A percentile compares a stretch with the other conserved stretches of the same genome.
Conservation (phyloP, 2,888 invertebrate species). For the Tenthredo scrophulariae region DNA sequence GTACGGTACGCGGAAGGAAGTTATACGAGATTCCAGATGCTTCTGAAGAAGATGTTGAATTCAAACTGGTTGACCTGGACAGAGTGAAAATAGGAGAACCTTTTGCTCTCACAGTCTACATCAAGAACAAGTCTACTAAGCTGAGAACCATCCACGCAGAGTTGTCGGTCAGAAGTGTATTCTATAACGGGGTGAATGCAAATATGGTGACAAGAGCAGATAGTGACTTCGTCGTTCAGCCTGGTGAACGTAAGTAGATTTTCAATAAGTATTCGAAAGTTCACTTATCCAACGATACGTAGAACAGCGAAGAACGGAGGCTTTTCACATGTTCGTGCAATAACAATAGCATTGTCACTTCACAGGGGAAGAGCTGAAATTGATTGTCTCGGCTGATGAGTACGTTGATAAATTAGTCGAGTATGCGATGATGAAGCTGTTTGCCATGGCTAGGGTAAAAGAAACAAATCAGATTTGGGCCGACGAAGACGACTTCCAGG, state of each 20-base stretch:
- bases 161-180: constrained; percentile 85
- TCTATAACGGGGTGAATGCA: constrained; percentile 88
- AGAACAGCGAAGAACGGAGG: background rate
- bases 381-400: constrained; percentile 84
- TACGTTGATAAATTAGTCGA: constrained; percentile 89
- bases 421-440: constrained; percentile 89
- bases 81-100: constrained; percentile 85
- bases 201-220: constrained; percentile 86
- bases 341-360: constrained; percentile 48
- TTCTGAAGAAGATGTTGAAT: constrained; percentile 82
- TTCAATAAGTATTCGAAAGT: constrained; percentile 4
- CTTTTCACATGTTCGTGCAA: background rate
- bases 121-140: constrained; percentile 82
- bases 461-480: constrained; percentile 92
- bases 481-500: constrained; percentile 90
- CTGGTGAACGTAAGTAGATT: constrained; percentile 81
- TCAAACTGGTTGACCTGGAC: constrained; percentile 84
- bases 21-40: constrained; percentile 82
- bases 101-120: constrained; percentile 84
- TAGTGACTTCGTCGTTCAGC: constrained; percentile 83
- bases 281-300: background rate
- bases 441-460: constrained; percentile 86
- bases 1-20: constrained; percentile 84
- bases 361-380: constrained; percentile 81
- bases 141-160: constrained; percentile 84